phyloP scores from a whole-genome alignment of 2,888 invertebrate genomes.

The Mamestra brassicae region DNA sequence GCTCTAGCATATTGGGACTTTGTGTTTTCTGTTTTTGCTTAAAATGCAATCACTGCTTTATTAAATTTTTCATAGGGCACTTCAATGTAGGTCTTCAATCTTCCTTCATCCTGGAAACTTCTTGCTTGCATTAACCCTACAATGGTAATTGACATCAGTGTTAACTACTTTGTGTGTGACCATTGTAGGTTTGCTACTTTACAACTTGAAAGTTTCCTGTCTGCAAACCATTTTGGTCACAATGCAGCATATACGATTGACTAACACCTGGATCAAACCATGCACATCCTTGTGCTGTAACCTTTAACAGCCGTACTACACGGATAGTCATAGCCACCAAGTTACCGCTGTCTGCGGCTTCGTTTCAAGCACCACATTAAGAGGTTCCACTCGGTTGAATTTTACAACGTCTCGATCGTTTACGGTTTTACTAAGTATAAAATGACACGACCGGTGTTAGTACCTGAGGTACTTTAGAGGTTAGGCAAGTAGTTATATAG shows the following conservation, averaged over 20 bases:
- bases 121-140: neutral
- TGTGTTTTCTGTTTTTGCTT: slow-evolving; percentile 11
- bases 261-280: neutral
- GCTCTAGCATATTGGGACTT: slow-evolving; percentile 14
- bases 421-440: slow-evolving; percentile 32
- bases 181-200: neutral
- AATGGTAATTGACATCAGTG: too few relatives aligned
- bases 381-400: slow-evolving; percentile 50
- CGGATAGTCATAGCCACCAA: slow-evolving; percentile 28
- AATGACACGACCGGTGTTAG: slow-evolving; percentile 12
- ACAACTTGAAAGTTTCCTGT: neutral
- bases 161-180: neutral
- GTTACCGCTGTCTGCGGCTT: slow-evolving; percentile 49
- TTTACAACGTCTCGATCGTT: slow-evolving; percentile 58
- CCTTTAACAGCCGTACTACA: slow-evolving; percentile 27
- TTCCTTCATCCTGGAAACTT: neutral
- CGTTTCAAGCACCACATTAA: slow-evolving; percentile 54
- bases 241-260: neutral
- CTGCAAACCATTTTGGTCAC: too few relatives aligned
- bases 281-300: slow-evolving; percentile 16
- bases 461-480: slow-evolving; percentile 4
- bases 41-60: slow-evolving; percentile 9
- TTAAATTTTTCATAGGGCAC: neutral
- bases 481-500: neutral
- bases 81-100: neutral